phyloP scores from a whole-genome alignment of 2,888 invertebrate species.

The Agrilus mali region DNA sequence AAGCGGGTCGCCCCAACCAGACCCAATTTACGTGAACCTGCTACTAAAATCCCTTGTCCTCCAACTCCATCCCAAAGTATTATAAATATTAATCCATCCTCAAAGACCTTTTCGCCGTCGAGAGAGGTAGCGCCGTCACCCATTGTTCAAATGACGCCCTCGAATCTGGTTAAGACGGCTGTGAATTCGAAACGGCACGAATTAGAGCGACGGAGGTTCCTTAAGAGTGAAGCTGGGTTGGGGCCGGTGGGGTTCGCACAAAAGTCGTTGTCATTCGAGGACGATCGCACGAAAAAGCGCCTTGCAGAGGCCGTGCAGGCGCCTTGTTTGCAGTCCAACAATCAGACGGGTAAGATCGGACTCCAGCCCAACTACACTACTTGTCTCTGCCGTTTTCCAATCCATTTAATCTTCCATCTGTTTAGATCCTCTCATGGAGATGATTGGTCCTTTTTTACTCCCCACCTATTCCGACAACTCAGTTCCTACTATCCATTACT shows the following conservation, averaged over 20 bases:
- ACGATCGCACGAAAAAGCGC: conserved; percentile 35
- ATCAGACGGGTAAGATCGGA: conserved; percentile 46
- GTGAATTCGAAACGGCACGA: conserved; percentile 49
- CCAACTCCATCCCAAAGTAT: too few species aligned
- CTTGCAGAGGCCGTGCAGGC: conserved; percentile 35
- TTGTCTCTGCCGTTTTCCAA: conserved; percentile 8
- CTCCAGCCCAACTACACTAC: conserved; percentile 17
- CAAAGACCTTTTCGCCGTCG: too few species aligned
- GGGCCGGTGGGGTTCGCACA: conserved; percentile 26
- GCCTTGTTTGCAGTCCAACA: conserved; percentile 34
- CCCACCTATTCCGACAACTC: too few species aligned
- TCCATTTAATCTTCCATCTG: too few species aligned
- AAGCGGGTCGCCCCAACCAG: background rate
- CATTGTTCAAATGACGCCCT: conserved; percentile 38
- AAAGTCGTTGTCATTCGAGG: conserved; percentile 18
- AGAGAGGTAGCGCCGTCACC: too few species aligned
- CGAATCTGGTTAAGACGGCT: conserved; percentile 50
- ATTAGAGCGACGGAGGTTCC: conserved; percentile 38
- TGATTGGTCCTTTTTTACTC: too few species aligned
- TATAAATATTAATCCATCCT: too few species aligned
- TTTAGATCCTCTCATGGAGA: too few species aligned
- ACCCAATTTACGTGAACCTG: too few species aligned
- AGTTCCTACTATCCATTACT: too few species aligned
- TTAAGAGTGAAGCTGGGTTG: conserved; percentile 34
- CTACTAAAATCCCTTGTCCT: too few species aligned